Conservation (phyloP, 1,140 invertebrate genomes). For the Micrasema minimum region DNA sequence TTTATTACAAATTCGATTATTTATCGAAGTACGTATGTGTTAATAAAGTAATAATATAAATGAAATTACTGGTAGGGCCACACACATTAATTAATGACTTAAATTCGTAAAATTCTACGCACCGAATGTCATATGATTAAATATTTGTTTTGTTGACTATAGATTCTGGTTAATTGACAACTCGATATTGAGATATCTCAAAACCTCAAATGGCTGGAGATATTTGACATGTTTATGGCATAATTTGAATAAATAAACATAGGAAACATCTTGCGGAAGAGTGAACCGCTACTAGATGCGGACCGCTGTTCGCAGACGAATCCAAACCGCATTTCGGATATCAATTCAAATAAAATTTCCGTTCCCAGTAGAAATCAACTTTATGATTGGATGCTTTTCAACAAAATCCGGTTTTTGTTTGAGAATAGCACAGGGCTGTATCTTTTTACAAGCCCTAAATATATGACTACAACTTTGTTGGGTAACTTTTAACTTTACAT, state of each 20-base stretch:
- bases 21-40: too few relatives aligned
- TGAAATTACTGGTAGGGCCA: too few relatives aligned
- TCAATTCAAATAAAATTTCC: slow-evolving; percentile 46
- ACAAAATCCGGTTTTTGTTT: slow-evolving; percentile 51
- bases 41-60: too few relatives aligned
- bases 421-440: slow-evolving; percentile 31
- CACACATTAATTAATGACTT: too few relatives aligned
- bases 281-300: not conserved
- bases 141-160: too few relatives aligned
- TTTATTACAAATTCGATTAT: too few relatives aligned
- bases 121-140: too few relatives aligned
- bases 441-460: not conserved
- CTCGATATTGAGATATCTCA: slow-evolving; percentile 1
- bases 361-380: slow-evolving; percentile 47
- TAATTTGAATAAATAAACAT: slow-evolving; percentile 26
- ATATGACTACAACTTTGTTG: too few relatives aligned
- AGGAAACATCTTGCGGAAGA: not conserved
- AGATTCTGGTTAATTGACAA: too few relatives aligned
- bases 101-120: too few relatives aligned
- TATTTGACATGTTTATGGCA: slow-evolving; percentile 11
- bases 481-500: too few relatives aligned
- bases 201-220: not conserved
- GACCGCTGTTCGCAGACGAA: too few relatives aligned
- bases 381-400: slow-evolving; percentile 51
- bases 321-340: slow-evolving; percentile 27